A percentile compares a stretch with the other conserved stretches of the same genome.
Conservation (phyloP, 2,888 invertebrate species). For the Leuctra nigra region DNA sequence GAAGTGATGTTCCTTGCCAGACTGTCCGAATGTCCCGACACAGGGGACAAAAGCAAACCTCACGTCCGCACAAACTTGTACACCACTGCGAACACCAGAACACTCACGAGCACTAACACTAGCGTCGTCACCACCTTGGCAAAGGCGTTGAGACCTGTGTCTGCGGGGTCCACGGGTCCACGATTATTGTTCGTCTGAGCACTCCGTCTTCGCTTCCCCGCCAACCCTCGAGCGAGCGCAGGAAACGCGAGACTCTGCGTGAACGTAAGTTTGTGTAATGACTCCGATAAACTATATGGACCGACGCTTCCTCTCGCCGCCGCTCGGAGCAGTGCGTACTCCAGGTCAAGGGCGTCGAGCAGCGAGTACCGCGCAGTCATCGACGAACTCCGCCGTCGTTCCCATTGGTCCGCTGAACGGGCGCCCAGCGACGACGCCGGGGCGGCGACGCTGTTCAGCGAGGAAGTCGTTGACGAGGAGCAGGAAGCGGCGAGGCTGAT, state of each 20-base stretch:
- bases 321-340: conserved; percentile 60
- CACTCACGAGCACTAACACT: conserved; percentile 59
- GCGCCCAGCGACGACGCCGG: conserved; percentile 37
- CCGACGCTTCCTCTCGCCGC: conserved; percentile 65
- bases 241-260: conserved; percentile 68
- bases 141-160: conserved; percentile 60
- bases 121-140: conserved; percentile 65
- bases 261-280: conserved; percentile 64
- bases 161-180: conserved; percentile 50
- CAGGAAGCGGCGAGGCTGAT: conserved; percentile 23
- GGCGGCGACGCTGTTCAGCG: conserved; percentile 47
- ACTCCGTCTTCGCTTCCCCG: conserved; percentile 50
- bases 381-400: conserved; percentile 51
- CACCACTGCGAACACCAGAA: conserved; percentile 64
- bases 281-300: conserved; percentile 59
- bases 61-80: conserved; percentile 69
- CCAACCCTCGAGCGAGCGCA: conserved; percentile 59
- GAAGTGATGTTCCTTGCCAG: conserved; percentile 11
- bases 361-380: conserved; percentile 59
- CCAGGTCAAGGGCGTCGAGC: conserved; percentile 63
- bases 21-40: conserved; percentile 26
- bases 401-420: conserved; percentile 38
- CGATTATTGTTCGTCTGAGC: not conserved
- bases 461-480: conserved; percentile 49
- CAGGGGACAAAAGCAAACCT: conserved; percentile 65